phyloP scores from a whole-genome alignment of 2,113 vertebrate genomes.

The Tretioscincus oriximinensis region DNA sequence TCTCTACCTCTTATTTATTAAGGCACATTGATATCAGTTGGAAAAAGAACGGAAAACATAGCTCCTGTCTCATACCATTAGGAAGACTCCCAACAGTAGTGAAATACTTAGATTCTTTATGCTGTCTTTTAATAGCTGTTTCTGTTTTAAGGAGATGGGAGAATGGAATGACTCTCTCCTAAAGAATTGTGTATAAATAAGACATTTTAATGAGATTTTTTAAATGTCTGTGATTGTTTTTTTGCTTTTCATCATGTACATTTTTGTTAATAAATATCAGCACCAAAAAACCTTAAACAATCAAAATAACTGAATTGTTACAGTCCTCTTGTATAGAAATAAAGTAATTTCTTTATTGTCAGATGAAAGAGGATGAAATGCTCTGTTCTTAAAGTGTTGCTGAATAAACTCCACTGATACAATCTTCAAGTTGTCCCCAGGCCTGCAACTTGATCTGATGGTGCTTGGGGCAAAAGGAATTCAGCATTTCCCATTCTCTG shows the following conservation, averaged over 20 bases:
- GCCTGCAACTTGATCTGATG: no score
- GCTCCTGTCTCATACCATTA: slow-evolving; percentile 45
- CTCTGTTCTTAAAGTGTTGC: slow-evolving; percentile 42
- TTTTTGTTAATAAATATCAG: background rate
- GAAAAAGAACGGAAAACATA: slow-evolving; percentile 44
- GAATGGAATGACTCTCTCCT: background rate
- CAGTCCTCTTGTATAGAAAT: background rate
- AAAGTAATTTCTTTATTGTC: background rate
- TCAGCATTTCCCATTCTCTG: no score
- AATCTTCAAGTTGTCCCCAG: background rate
- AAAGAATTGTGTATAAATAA: background rate
- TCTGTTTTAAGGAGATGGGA: background rate
- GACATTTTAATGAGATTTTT: background rate
- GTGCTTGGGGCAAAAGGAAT: no score
- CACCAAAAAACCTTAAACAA: slow-evolving; percentile 19
- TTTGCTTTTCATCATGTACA: slow-evolving; percentile 24
- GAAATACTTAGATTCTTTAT: slow-evolving; percentile 25
- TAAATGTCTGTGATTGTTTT: background rate
- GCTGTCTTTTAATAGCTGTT: slow-evolving; percentile 18
- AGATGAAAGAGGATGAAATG: slow-evolving; percentile 31
- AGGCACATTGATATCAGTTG: slow-evolving; percentile 38
- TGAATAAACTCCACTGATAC: slow-evolving; percentile 40
- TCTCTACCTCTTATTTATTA: background rate
- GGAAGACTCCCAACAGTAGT: slow-evolving; percentile 53
- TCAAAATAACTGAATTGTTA: slow-evolving; percentile 8